A percentile compares a stretch with the other conserved stretches of the same genome.
These are phyloP conservation scores for Hymenochirus boettgeri DNA, from an alignment of 2,113 vertebrate genomes.

Conservation along the genomic window DNA sequence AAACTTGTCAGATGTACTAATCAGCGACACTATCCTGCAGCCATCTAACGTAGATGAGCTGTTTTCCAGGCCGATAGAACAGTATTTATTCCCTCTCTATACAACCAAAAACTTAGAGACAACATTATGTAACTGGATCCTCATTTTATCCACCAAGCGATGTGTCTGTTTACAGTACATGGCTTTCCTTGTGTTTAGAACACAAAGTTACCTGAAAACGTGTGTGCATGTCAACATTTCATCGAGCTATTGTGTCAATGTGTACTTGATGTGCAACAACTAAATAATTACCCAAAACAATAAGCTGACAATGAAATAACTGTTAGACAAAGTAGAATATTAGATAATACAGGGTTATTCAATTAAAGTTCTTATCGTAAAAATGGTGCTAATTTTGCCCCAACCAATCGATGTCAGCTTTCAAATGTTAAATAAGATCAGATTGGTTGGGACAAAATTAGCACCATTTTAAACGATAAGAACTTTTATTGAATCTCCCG, in stretches of 20 bases:
- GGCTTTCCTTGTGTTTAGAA: conserved; percentile 14
- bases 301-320: neutral
- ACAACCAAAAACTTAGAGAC: too few species aligned
- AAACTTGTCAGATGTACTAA: neutral
- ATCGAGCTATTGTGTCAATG: neutral
- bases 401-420: too few species aligned
- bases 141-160: neutral
- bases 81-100: too few species aligned
- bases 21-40: neutral
- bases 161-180: conserved; percentile 17
- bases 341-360: too few species aligned
- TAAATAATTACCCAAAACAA: neutral
- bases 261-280: neutral
- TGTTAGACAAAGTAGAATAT: neutral
- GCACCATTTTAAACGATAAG: too few species aligned
- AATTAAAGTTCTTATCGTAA: too few species aligned
- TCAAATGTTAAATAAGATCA: too few species aligned
- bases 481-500: too few species aligned
- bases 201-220: neutral
- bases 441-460: too few species aligned
- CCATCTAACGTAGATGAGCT: neutral
- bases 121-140: conserved; percentile 8
- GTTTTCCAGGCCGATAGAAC: neutral
- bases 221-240: conserved; percentile 14
- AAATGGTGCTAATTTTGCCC: too few species aligned